These are phyloP conservation scores for Phylloscopus whistleri DNA, from an alignment of 2,113 vertebrate genomes.

Conservation along the genomic window DNA sequence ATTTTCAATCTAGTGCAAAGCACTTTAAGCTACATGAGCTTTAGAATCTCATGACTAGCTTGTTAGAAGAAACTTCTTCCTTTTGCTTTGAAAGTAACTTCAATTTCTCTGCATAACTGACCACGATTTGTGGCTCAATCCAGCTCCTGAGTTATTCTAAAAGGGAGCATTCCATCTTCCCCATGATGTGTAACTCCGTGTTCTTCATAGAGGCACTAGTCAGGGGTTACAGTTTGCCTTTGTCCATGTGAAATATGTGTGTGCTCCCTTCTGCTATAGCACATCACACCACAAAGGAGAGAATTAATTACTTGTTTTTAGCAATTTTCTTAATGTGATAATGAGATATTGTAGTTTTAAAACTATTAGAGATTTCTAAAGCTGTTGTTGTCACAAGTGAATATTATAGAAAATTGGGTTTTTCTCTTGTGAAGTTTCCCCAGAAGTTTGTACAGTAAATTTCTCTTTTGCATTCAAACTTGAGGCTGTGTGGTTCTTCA, in stretches of 20 bases:
- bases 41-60: neutral
- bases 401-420: fast-evolving
- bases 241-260: neutral
- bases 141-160: neutral
- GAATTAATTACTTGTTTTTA: neutral
- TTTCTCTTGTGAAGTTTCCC: neutral
- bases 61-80: neutral
- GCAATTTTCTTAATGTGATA: neutral
- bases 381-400: neutral
- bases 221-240: neutral
- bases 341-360: neutral
- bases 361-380: neutral
- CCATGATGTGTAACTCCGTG: neutral
- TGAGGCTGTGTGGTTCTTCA: neutral
- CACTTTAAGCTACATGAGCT: neutral
- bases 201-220: neutral
- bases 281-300: neutral
- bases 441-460: neutral
- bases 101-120: neutral
- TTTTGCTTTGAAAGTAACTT: neutral
- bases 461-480: neutral
- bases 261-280: neutral
- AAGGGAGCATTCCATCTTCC: neutral
- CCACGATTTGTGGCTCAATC: neutral
- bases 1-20: neutral